Evolutionary conservation across 2,797 vertebrate species (phyloP).

Genomic region (Smutsia gigantea): DNA sequence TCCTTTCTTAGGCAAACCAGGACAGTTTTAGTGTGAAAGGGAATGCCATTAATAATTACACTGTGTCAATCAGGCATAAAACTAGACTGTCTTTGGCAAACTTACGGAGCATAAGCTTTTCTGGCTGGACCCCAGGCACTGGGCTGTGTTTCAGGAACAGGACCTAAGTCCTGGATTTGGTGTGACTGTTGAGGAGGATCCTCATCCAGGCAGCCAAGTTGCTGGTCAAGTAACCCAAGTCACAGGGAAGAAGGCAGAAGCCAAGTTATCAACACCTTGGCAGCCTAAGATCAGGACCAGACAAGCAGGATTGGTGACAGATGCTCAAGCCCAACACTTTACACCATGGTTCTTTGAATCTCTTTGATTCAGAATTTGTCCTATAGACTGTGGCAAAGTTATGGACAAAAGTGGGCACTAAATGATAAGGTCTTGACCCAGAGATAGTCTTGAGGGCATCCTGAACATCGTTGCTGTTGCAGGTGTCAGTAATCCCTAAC

Average conservation of each 20-base stretch:
- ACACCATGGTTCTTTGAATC: not conserved
- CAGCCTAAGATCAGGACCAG: not conserved
- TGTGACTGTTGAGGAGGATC: not conserved
- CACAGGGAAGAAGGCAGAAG: not conserved
- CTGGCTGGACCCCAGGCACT: not conserved
- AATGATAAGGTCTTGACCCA: not conserved
- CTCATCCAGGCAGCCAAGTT: not conserved
- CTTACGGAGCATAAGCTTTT: not conserved
- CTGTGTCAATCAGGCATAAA: not conserved
- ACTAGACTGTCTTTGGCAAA: not conserved
- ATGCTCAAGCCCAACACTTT: not conserved
- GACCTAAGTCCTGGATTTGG: not conserved
- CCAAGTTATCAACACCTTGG: not conserved
- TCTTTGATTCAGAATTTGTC: not conserved
- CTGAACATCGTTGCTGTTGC: not conserved
- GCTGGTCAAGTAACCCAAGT: not conserved
- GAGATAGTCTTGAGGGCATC: not conserved
- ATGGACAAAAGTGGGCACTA: not conserved
- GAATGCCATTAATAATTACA: not conserved
- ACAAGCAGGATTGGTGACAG: not conserved
- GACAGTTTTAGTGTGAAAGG: not conserved
- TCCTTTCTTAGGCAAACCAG: not conserved
- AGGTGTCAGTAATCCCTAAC: no score
- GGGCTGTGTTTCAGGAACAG: not conserved
- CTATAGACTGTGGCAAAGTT: not conserved